phyloP scores from a whole-genome alignment of 2,888 invertebrate genomes.

The Leptopilina myrica region DNA sequence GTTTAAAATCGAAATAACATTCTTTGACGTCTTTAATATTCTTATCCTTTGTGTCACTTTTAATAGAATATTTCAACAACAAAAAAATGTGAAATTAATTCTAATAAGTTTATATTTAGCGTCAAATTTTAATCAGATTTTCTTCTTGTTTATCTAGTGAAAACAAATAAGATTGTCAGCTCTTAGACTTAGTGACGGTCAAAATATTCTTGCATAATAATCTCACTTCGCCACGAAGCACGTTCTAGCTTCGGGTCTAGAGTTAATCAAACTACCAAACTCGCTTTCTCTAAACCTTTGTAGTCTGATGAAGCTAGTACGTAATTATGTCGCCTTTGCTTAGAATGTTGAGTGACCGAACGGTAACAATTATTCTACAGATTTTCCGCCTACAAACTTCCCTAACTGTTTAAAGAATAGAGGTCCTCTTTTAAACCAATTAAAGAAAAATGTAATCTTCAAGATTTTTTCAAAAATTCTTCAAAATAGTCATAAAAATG shows the following conservation, averaged over 20 bases:
- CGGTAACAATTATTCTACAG: conserved; percentile 8
- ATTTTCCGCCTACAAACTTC: too few relatives aligned
- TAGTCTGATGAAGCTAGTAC: conserved; percentile 9
- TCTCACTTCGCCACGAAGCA: background rate
- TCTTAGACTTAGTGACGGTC: conserved; percentile 3
- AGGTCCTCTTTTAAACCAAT: background rate
- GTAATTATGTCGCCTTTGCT: conserved; percentile 25
- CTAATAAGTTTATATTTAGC: background rate
- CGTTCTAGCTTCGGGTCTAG: conserved; percentile 10
- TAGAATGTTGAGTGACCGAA: background rate
- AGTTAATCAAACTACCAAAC: conserved; percentile 31
- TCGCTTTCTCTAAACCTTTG: conserved; percentile 5
- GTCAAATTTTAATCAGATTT: background rate
- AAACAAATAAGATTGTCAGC: conserved; percentile 12
- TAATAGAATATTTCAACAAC: too few relatives aligned
- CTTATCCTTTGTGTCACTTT: too few relatives aligned
- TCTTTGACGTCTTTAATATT: background rate
- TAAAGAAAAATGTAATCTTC: background rate
- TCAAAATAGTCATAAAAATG: too few relatives aligned
- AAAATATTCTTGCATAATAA: conserved; percentile 2
- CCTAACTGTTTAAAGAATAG: background rate
- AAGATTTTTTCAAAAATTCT: too few relatives aligned
- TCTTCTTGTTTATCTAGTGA: background rate
- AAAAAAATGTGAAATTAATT: background rate
- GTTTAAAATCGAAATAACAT: too few relatives aligned